Evolutionary conservation across 2,888 invertebrate species (phyloP).

Genomic region (Tetheella fluctuosa): DNA sequence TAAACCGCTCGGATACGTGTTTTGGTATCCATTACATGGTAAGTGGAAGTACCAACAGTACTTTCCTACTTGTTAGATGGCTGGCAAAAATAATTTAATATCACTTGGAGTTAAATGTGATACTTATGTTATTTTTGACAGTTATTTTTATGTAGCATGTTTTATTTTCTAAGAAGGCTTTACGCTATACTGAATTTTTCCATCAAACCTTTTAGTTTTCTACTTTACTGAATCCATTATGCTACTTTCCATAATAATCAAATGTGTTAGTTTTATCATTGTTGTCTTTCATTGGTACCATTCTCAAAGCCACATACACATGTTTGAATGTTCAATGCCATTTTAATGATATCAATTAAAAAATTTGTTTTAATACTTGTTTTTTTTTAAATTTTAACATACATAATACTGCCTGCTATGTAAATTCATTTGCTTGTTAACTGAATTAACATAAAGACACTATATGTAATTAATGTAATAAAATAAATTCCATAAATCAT

Average conservation of each 20-base stretch:
- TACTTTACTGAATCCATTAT: background rate
- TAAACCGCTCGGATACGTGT: conserved; percentile 79
- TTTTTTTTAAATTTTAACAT: background rate
- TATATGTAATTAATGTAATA: no score
- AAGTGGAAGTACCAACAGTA: conserved; percentile 79
- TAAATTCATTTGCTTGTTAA: background rate
- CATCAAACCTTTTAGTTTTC: background rate
- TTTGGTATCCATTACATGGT: conserved; percentile 78
- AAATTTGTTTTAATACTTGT: background rate
- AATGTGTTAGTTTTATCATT: background rate
- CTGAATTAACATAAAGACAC: background rate
- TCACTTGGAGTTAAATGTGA: background rate
- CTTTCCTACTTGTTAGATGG: conserved; percentile 66
- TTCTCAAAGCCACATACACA: background rate
- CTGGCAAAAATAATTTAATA: conserved; percentile 49
- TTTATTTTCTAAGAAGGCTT: conserved; percentile 45
- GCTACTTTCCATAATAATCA: background rate
- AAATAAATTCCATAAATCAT: no score
- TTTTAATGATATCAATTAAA: background rate
- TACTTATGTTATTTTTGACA: conserved; percentile 44
- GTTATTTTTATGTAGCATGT: conserved; percentile 38
- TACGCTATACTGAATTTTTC: conserved; percentile 14
- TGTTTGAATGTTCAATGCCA: background rate
- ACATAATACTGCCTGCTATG: background rate
- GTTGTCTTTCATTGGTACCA: background rate